These are phyloP conservation scores for Pteropus alecto DNA, from an alignment of 2,113 vertebrate species.

Conservation along the genomic window DNA sequence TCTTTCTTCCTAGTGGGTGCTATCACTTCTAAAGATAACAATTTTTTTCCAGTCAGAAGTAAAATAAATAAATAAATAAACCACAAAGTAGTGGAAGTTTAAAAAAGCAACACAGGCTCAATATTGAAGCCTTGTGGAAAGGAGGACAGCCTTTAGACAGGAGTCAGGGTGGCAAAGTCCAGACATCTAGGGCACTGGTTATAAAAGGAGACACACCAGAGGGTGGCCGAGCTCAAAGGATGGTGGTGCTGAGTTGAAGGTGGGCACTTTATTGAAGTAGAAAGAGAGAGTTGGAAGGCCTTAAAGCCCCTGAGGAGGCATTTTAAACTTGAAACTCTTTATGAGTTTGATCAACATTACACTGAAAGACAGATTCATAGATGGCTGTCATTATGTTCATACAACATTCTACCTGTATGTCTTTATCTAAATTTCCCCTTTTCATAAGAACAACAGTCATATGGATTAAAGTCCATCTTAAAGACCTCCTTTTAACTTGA, in stretches of 20 bases:
- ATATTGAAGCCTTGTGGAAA: neutral
- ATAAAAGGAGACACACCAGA: neutral
- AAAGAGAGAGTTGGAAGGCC: neutral
- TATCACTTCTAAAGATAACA: neutral
- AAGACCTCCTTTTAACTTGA: neutral
- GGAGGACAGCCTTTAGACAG: neutral
- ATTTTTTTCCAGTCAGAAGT: neutral
- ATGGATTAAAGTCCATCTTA: neutral
- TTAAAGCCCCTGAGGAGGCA: neutral
- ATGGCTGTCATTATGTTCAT: accelerated
- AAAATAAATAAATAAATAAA: neutral
- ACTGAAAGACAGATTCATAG: neutral
- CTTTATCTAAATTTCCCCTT: neutral
- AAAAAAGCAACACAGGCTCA: neutral
- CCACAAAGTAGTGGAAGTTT: neutral
- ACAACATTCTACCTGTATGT: neutral
- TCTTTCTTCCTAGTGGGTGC: neutral
- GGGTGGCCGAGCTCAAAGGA: neutral
- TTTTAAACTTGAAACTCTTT: neutral
- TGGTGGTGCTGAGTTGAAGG: accelerated
- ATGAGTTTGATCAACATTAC: neutral
- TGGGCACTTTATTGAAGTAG: accelerated
- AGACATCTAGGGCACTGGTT: neutral
- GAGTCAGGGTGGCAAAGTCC: neutral
- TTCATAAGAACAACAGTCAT: neutral